Conservation (phyloP, 2,888 invertebrate genomes). For the Chrysolina oricalcia region DNA sequence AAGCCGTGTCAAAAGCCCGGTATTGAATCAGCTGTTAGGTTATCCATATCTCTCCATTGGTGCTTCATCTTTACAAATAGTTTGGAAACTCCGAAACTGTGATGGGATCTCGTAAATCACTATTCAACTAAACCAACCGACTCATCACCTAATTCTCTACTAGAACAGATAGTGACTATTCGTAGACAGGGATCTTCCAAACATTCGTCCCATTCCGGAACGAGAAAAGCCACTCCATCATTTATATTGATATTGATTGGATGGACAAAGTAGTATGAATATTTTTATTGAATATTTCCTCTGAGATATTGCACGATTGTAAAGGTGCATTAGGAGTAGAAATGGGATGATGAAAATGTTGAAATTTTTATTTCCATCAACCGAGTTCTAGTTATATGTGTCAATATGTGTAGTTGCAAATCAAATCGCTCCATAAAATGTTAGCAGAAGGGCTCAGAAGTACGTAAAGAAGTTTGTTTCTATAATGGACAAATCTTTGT, state of each 20-base stretch:
- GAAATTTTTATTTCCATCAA: no score
- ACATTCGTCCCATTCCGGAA: background rate
- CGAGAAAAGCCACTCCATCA: background rate
- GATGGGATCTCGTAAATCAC: constrained; percentile 13
- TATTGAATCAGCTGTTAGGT: constrained; percentile 56
- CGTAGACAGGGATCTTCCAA: background rate
- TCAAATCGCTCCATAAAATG: no score
- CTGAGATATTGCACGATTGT: no score
- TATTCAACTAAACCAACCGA: constrained; percentile 6
- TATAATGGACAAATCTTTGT: no score
- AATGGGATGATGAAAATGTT: no score
- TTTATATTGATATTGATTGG: background rate
- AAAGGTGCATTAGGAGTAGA: no score
- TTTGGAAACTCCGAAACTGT: constrained; percentile 18
- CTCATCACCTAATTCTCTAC: constrained; percentile 19
- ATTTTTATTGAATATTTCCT: no score
- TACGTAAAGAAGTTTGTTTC: no score
- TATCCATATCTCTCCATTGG: constrained; percentile 48
- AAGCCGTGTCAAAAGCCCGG: constrained; percentile 57
- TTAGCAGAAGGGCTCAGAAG: no score
- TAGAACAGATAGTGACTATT: constrained; percentile 11
- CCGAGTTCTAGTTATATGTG: no score
- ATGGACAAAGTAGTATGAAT: background rate
- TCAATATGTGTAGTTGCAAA: no score
- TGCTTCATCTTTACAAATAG: constrained; percentile 26